phyloP scores from a whole-genome alignment of 2,888 invertebrate species.

The Tipula vernalis region DNA sequence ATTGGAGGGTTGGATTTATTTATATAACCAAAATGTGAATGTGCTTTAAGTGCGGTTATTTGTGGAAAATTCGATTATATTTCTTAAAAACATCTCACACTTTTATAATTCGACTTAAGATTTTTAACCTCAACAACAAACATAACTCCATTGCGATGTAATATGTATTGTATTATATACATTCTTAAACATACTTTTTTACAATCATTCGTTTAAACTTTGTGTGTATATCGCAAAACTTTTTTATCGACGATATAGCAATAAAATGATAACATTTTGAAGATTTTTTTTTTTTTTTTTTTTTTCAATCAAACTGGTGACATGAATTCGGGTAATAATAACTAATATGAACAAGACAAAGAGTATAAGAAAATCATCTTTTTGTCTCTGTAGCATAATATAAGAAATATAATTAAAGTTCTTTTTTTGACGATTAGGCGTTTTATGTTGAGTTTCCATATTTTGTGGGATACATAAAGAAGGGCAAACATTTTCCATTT shows the following conservation, averaged over 20 bases:
- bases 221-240: not conserved
- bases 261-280: not conserved
- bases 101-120: not conserved
- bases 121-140: not conserved
- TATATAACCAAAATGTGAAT: too few species aligned
- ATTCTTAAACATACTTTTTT: not conserved
- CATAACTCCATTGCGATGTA: not conserved
- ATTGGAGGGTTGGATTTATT: too few species aligned
- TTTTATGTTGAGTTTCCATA: not conserved
- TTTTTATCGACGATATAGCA: not conserved
- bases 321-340: not conserved
- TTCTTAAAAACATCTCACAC: too few species aligned
- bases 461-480: not conserved
- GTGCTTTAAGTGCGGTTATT: too few species aligned
- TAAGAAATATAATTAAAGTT: not conserved
- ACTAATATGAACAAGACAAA: not conserved
- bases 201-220: not conserved
- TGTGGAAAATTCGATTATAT: too few species aligned
- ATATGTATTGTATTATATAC: too few species aligned
- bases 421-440: not conserved
- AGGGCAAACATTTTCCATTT: not conserved
- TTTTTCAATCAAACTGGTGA: not conserved
- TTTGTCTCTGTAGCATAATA: not conserved
- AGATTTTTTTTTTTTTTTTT: not conserved
- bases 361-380: not conserved